Base-by-base conservation (phyloP, 53 echinoderm and acorn worm genomes). In the Patiria pectinifera region DNA sequence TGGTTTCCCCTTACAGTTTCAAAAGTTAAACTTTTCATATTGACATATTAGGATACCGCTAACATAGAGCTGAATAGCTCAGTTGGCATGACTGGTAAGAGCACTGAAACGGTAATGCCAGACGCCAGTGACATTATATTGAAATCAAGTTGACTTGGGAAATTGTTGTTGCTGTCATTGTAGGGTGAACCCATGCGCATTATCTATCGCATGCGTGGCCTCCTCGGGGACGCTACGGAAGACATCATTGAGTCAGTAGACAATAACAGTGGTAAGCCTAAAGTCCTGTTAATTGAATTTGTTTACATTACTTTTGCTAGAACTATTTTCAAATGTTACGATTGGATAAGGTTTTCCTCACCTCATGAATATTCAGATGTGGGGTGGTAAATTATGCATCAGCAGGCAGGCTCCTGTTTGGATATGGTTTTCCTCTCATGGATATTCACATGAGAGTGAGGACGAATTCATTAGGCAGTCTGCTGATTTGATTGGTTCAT, bases 171-270 rank as follows among this genome's bases (percentile, higher is more conserved):
- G n/a, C 92, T 85, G 8, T 92, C 23, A 5, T 78, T 90, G 22
- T 83, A 98, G 98, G 98, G 98, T 69, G 96, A 98, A 59, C 98
- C 98, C 10, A 98, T 98, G 98, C 91, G 98, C 21, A 98, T 98
- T 83, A 94, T 96, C 11, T 98, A 98, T 62, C 93, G 98, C 19
- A 95, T 98, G 95, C 92, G 98, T 79, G 98, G 98, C 48, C 93
- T 98, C 59, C 95, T 98, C 18, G 98, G 98, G n/a, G 98, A 98
- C 94, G 98, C 98, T 8, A 98, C 98, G 14, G 98, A 98, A 59
- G 99, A 98, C 53, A 95, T 98, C 79, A 95, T 98, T 78, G 99
- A 96, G 47, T 94, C 95, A 82, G 91, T 98, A 26, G 95, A 98
- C 82, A 96, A 94, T 93, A 95, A 92, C 80, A 98, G 96, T 77